These are phyloP conservation scores for Himalopsyche phryganea DNA, from an alignment of 1,140 invertebrate species.

Conservation along the genomic window DNA sequence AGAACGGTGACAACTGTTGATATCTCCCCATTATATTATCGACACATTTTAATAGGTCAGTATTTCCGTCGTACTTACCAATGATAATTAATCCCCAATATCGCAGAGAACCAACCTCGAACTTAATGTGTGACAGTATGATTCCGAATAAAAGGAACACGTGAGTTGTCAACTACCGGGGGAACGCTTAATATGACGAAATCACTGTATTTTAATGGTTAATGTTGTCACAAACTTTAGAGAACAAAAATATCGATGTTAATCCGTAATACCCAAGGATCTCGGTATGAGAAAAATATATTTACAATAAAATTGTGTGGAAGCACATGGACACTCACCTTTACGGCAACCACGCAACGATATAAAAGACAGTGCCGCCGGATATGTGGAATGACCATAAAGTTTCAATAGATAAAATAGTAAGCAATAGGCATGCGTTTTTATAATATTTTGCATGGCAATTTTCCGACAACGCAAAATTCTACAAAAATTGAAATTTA, in stretches of 20 bases:
- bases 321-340: constrained; percentile 9
- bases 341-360: constrained; percentile 14
- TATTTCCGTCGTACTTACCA: constrained; percentile 12
- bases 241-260: neutral
- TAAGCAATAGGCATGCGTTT: no score
- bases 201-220: neutral
- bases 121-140: neutral
- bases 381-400: no score
- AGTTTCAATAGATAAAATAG: no score
- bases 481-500: no score
- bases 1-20: constrained; percentile 6
- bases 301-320: neutral
- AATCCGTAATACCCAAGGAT: no score
- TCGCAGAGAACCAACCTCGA: constrained; percentile 22
- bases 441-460: no score
- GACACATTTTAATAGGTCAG: neutral
- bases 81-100: neutral
- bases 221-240: neutral
- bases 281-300: no score
- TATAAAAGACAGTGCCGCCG: neutral
- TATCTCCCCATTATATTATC: neutral
- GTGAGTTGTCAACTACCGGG: constrained; percentile 10
- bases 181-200: neutral
- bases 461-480: no score
- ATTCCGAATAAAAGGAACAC: neutral